Percentiles rank a stretch among this genome's conserved stretches.
Evolutionary conservation across 2,797 vertebrate species (phyloP).

Genomic region (Sylvia borin): DNA sequence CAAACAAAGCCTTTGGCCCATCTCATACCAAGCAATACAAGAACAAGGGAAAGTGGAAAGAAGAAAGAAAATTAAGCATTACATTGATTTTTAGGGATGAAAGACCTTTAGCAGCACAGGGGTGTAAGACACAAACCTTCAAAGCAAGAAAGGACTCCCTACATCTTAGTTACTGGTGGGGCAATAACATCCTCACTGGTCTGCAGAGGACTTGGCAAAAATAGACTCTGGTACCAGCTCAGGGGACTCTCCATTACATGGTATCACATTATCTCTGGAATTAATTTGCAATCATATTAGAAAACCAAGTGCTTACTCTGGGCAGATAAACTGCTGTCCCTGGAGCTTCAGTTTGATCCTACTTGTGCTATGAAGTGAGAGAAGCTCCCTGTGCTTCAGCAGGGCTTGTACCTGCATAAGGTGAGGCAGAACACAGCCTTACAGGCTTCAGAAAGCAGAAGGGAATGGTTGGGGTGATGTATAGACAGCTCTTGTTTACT

Average conservation of each 20-base stretch:
- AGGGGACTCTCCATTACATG: background rate
- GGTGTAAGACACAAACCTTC: background rate
- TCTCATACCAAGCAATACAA: background rate
- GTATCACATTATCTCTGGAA: background rate
- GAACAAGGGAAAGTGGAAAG: background rate
- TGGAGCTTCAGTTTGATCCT: background rate
- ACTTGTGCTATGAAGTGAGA: background rate
- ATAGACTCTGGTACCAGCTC: background rate
- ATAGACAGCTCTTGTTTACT: background rate
- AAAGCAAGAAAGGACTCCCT: background rate
- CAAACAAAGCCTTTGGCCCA: background rate
- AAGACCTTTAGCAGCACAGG: background rate
- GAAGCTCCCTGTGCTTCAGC: background rate
- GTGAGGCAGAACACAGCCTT: background rate
- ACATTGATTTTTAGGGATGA: background rate
- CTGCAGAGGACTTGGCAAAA: background rate
- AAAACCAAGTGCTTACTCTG: background rate
- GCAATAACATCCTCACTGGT: background rate
- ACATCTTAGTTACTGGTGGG: background rate
- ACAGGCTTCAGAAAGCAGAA: background rate
- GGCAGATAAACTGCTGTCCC: background rate
- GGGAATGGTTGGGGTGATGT: fast-evolving
- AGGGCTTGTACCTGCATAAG: background rate
- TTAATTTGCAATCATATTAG: background rate
- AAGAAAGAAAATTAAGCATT: background rate